phyloP scores from a whole-genome alignment of 2,113 vertebrate genomes.

The Chionis minor region DNA sequence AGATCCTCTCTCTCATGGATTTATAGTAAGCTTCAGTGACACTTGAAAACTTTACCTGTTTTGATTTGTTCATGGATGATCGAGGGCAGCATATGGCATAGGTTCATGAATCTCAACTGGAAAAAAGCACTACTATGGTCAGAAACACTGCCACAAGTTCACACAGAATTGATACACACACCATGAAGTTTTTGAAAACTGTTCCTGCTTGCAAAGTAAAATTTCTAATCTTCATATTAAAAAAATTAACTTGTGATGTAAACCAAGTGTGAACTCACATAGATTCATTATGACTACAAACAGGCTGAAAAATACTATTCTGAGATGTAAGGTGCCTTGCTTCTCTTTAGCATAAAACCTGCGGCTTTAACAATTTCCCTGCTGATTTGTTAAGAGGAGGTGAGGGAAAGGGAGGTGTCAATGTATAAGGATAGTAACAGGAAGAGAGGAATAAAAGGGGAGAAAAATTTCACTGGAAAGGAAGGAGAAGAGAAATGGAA shows the following conservation, averaged over 20 bases:
- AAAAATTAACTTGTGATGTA: background rate
- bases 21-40: background rate
- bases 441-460: background rate
- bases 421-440: background rate
- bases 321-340: background rate
- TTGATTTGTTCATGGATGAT: background rate
- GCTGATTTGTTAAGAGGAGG: background rate
- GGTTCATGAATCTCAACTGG: background rate
- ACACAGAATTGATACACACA: background rate
- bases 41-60: background rate
- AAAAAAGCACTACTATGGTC: background rate
- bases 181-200: background rate
- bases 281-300: background rate
- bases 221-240: background rate
- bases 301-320: background rate
- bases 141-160: background rate
- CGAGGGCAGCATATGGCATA: background rate
- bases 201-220: background rate
- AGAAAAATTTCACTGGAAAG: background rate
- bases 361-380: background rate
- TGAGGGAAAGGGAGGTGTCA: background rate
- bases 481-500: background rate
- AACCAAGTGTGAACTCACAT: background rate
- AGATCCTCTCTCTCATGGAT: background rate
- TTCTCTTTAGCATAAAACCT: background rate